Conservation (phyloP, 1,140 invertebrate species). For the Formica exsecta region DNA sequence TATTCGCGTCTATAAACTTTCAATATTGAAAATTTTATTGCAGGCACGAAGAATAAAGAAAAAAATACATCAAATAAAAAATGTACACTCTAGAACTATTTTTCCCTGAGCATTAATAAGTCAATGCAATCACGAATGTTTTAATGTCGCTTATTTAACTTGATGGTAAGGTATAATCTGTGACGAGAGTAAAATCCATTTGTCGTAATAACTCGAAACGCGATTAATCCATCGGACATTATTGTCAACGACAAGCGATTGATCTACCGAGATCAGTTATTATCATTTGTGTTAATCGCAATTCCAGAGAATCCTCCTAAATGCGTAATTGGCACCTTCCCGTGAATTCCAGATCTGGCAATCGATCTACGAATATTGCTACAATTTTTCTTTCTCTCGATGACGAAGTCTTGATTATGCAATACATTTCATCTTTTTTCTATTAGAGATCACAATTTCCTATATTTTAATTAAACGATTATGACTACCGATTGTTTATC, state of each 20-base stretch:
- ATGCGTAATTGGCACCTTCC: slow-evolving; percentile 35
- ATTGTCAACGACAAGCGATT: slow-evolving; percentile 34
- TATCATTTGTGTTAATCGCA: slow-evolving; percentile 54
- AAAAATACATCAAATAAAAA: slow-evolving; percentile 30
- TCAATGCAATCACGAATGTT: slow-evolving; percentile 44
- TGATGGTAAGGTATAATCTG: slow-evolving; percentile 57
- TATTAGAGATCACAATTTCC: background rate
- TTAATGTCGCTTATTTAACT: slow-evolving; percentile 40
- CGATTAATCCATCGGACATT: slow-evolving; percentile 20
- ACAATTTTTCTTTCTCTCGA: background rate
- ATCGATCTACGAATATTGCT: slow-evolving; percentile 9
- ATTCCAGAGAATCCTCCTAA: slow-evolving; percentile 28
- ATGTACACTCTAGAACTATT: background rate
- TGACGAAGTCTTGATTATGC: background rate
- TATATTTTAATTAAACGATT: slow-evolving; percentile 26
- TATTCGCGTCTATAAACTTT: slow-evolving; percentile 8
- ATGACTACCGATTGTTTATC: background rate
- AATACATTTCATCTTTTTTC: background rate
- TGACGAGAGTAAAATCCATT: slow-evolving; percentile 49
- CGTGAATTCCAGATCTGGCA: slow-evolving; percentile 36
- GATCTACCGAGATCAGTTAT: slow-evolving; percentile 19
- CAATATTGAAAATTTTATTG: slow-evolving; percentile 3
- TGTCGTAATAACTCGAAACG: slow-evolving; percentile 32
- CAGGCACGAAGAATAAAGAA: background rate
- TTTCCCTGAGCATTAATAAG: slow-evolving; percentile 1